These are phyloP conservation scores for Ornithorhynchus anatinus DNA, from an alignment of 2,113 vertebrate species.

Conservation along the genomic window DNA sequence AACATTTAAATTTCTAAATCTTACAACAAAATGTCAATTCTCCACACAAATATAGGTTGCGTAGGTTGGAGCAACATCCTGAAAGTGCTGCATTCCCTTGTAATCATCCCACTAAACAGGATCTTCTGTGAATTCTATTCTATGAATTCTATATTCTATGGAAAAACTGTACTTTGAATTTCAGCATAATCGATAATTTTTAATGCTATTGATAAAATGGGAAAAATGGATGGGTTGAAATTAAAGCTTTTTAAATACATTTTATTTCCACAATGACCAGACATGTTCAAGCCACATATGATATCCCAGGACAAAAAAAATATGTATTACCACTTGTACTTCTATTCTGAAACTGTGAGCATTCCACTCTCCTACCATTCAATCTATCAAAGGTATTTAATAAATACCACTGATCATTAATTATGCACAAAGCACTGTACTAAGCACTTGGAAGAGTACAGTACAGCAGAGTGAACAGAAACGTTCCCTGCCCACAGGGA, in stretches of 20 bases:
- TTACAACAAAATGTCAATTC: not conserved
- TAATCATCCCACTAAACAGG: not conserved
- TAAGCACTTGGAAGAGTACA: too few species aligned
- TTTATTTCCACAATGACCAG: not conserved
- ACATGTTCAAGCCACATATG: slow-evolving; percentile 4
- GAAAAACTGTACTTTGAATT: too few species aligned
- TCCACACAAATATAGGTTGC: not conserved
- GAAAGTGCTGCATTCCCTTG: not conserved
- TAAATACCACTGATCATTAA: too few species aligned
- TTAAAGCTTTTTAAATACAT: not conserved
- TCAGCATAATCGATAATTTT: not conserved
- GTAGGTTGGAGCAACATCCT: slow-evolving; percentile 1
- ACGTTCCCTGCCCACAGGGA: too few species aligned
- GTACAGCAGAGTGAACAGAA: too few species aligned
- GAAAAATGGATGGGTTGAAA: not conserved
- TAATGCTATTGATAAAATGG: slow-evolving; percentile 10
- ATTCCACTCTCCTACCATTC: too few species aligned
- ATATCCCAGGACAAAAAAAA: slow-evolving; percentile 7
- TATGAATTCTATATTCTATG: slow-evolving; percentile 8
- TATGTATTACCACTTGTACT: too few species aligned
- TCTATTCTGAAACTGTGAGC: too few species aligned
- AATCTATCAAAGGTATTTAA: too few species aligned
- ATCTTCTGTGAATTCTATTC: not conserved
- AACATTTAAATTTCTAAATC: not conserved
- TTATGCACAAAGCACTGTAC: too few species aligned